phyloP scores from a whole-genome alignment of 2,797 vertebrate species.

The Epinephelus coioides region DNA sequence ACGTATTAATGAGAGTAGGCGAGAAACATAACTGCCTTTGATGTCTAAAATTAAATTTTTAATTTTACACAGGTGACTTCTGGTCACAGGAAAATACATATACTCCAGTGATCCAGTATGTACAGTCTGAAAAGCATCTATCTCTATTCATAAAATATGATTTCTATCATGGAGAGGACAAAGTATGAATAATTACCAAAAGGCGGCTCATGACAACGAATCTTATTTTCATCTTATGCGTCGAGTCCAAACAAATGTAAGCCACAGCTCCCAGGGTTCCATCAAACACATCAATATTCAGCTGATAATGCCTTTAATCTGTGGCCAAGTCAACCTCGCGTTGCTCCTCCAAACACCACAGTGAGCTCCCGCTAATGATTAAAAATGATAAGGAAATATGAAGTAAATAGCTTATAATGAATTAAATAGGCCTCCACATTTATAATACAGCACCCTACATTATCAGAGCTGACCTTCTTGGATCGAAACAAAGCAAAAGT shows the following conservation, averaged over 20 bases:
- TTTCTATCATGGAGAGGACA: slow-evolving; percentile 38
- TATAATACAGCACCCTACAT: slow-evolving; percentile 67
- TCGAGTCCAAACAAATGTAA: slow-evolving; percentile 72
- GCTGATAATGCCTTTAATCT: slow-evolving; percentile 76
- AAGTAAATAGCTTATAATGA: slow-evolving; percentile 60
- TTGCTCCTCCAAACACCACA: slow-evolving; percentile 55
- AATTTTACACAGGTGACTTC: slow-evolving; percentile 27
- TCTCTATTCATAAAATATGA: slow-evolving; percentile 21
- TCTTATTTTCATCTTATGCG: slow-evolving; percentile 63
- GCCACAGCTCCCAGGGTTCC: slow-evolving; percentile 64
- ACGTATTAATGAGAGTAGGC: slow-evolving; percentile 48
- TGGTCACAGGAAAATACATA: slow-evolving; percentile 5
- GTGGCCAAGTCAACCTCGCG: slow-evolving; percentile 65
- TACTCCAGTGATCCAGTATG: slow-evolving; percentile 1
- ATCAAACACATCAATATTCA: slow-evolving; percentile 81
- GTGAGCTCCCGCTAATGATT: slow-evolving; percentile 69
- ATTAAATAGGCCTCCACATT: slow-evolving; percentile 65
- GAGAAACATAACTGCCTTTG: slow-evolving; percentile 39
- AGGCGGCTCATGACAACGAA: slow-evolving; percentile 54
- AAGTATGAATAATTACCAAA: slow-evolving; percentile 56
- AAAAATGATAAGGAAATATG: slow-evolving; percentile 63
- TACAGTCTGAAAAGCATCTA: slow-evolving; percentile 16
- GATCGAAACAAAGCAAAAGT: slow-evolving; percentile 62
- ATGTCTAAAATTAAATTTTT: slow-evolving; percentile 37
- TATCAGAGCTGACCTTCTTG: slow-evolving; percentile 72